Conservation (phyloP, 2,888 invertebrate genomes). For the Cryptops parisi region DNA sequence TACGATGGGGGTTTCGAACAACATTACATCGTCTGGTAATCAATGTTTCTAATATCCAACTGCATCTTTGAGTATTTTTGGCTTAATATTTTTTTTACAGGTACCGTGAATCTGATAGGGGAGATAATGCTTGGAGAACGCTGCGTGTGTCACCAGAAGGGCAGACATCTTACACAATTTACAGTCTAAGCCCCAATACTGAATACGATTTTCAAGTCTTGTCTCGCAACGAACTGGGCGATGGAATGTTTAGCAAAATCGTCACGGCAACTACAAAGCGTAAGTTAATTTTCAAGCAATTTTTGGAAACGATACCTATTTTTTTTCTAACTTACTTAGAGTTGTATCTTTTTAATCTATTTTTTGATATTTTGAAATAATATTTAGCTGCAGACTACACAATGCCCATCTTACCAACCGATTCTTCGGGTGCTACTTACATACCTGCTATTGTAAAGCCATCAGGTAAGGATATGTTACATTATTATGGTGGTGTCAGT, state of each 20-base stretch:
- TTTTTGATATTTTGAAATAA: slow-evolving; percentile 25
- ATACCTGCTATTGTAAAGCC: slow-evolving; percentile 53
- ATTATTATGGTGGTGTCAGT: no score
- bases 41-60: neutral
- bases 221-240: slow-evolving; percentile 84
- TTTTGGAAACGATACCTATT: neutral
- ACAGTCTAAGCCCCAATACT: slow-evolving; percentile 74
- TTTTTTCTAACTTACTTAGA: no score
- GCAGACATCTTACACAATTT: slow-evolving; percentile 79
- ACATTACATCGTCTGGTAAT: slow-evolving; percentile 79
- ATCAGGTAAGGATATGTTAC: slow-evolving; percentile 52
- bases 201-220: slow-evolving; percentile 93
- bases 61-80: no score
- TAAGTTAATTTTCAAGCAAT: slow-evolving; percentile 39
- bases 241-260: slow-evolving; percentile 89
- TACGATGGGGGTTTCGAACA: slow-evolving; percentile 91
- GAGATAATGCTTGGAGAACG: slow-evolving; percentile 79
- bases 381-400: slow-evolving; percentile 10
- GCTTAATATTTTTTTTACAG: slow-evolving; percentile 28
- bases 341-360: slow-evolving; percentile 6
- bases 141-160: slow-evolving; percentile 87
- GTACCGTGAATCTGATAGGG: slow-evolving; percentile 58
- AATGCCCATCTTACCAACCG: slow-evolving; percentile 48
- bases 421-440: slow-evolving; percentile 53
- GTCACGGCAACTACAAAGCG: slow-evolving; percentile 79